Percentiles rank a stretch among this genome's conserved stretches.
These are phyloP conservation scores for Rhabdomys dilectus DNA, from an alignment of 2,113 vertebrate species.

Conservation along the genomic window DNA sequence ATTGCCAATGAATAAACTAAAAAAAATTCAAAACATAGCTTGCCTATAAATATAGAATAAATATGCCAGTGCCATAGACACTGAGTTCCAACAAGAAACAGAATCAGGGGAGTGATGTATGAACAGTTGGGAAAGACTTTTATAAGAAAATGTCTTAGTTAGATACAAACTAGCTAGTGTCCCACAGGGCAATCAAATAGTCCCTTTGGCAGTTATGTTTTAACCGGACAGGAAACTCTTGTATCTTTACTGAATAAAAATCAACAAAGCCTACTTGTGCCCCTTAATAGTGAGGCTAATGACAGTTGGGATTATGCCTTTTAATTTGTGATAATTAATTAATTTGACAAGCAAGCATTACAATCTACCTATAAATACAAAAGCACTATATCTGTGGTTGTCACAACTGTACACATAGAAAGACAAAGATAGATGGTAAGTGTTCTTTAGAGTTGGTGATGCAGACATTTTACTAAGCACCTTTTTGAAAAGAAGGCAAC, in stretches of 20 bases:
- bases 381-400: neutral
- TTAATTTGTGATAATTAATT: slow-evolving; percentile 16
- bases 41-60: neutral
- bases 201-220: neutral
- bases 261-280: neutral
- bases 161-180: neutral
- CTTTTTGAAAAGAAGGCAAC: neutral
- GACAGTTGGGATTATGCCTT: neutral
- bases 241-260: neutral
- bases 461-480: neutral
- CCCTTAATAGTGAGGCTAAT: neutral
- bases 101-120: neutral
- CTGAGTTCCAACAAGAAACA: neutral
- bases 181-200: neutral
- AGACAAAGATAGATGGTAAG: neutral
- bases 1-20: slow-evolving; percentile 19
- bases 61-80: neutral
- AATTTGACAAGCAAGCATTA: slow-evolving; percentile 1
- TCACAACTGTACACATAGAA: neutral
- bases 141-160: neutral
- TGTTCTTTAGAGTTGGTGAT: neutral
- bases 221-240: neutral
- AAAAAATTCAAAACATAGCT: slow-evolving; percentile 13
- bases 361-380: neutral
- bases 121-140: neutral